phyloP scores from a whole-genome alignment of 1,140 invertebrate species.

The Maconellicoccus hirsutus region DNA sequence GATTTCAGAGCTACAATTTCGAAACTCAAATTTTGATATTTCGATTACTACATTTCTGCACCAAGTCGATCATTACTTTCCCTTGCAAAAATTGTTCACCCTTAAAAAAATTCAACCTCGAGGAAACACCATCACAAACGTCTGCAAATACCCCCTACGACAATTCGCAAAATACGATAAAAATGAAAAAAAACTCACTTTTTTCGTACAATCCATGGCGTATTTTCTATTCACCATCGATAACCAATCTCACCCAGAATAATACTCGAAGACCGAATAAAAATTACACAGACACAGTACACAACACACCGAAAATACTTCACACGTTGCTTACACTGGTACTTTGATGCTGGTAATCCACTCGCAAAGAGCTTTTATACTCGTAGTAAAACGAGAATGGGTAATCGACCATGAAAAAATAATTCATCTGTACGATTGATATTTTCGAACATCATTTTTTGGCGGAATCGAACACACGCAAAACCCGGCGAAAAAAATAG shows the following conservation, averaged over 20 bases:
- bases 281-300: neutral
- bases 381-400: neutral
- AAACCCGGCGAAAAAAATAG: neutral
- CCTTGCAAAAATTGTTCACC: too few relatives aligned
- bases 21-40: too few relatives aligned
- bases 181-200: neutral
- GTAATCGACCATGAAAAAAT: neutral
- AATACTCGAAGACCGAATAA: neutral
- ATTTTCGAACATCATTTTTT: neutral
- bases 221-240: neutral
- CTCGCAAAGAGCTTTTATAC: neutral
- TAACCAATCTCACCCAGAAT: neutral
- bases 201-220: neutral
- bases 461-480: neutral
- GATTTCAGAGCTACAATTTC: too few relatives aligned
- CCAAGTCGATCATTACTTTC: too few relatives aligned
- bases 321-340: neutral
- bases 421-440: neutral
- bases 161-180: too few relatives aligned
- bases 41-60: too few relatives aligned
- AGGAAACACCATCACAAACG: too few relatives aligned
- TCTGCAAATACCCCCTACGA: too few relatives aligned
- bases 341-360: neutral
- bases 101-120: too few relatives aligned
- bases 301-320: neutral